Conservation (phyloP, 2,113 vertebrate species). For the Myotis brandtii region DNA sequence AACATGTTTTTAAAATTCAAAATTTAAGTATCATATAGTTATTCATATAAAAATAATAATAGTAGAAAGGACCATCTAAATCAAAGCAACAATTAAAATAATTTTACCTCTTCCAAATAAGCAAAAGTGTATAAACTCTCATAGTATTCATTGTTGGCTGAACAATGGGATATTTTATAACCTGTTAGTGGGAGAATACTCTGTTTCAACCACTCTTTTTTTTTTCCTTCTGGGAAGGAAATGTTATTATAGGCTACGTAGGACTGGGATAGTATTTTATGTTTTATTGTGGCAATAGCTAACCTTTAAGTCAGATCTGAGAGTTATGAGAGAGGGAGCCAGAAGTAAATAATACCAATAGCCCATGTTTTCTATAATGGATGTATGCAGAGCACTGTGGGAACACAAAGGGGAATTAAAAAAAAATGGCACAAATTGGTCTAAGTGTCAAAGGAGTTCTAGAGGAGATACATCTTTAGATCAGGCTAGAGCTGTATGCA, state of each 20-base stretch:
- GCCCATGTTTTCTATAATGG: background rate
- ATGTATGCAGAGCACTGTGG: background rate
- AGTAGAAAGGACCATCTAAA: background rate
- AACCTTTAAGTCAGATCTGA: background rate
- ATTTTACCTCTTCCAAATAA: conserved; percentile 16
- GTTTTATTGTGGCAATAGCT: background rate
- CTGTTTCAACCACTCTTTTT: background rate
- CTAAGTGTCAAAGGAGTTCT: background rate
- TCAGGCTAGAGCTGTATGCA: background rate
- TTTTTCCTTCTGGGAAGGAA: background rate
- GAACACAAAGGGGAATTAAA: background rate
- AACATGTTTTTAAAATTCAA: conserved; percentile 9
- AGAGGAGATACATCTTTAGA: background rate
- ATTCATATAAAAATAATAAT: conserved; percentile 11
- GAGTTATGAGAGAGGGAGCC: background rate
- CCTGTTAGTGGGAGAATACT: background rate
- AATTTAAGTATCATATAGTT: background rate
- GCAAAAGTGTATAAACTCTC: background rate
- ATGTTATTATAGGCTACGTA: background rate
- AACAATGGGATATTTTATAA: background rate
- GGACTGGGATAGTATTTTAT: background rate
- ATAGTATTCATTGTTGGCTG: background rate
- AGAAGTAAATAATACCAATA: background rate
- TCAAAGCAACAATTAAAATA: background rate
- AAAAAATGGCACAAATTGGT: background rate